Evolutionary conservation across 1,140 invertebrate species (phyloP), one percentile per base, ranked within the genome.

Genomic region (Kradibia gibbosae): DNA sequence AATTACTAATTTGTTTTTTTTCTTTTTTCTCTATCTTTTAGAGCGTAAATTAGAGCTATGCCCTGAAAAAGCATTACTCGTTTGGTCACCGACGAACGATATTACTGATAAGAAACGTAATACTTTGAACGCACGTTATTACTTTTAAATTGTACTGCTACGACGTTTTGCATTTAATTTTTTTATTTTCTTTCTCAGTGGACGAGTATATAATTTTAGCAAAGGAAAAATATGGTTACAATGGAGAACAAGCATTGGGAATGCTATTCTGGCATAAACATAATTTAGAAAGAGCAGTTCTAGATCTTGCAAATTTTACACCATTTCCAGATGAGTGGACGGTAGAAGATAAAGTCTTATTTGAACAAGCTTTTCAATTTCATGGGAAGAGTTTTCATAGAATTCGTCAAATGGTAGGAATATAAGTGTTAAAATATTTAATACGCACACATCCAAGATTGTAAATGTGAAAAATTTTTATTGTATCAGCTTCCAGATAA

Each of bases 181-280:
- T 31, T 15, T 53, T 53, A 83, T 74, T 86, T 85, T 86, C 83
- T 93, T 45, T n/a, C n/a, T n/a, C 86, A 97, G 97, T 99, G 93
- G 98, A 99, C 92, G 96, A 98, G 88, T 99, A 98, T 88, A 96
- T 98, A 83, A 94, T 94, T 85, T 93, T 98, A 84, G 97, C 98
- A n/a, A 99, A 98, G 92, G 97, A 99, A 88, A 99, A 98, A 90
- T 99, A 98, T 94, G 97, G 97, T 67, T 99, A 99, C 86, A 99
- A 98, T 91, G 96, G 96, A 53, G 98, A 99, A 93, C 98, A 99
- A 92, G 98, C 98, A 36, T 92, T 99, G 45, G 98, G 98, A 20
- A 98, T 99, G 97, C 91, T 99, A 20, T 99, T 98, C 90, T 99
- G 98, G 98, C 98, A 99, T 87, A 98, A 98, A 91, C 98, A 99